Base-by-base conservation (phyloP, 1,140 invertebrate genomes). In the Drosophila punjabiensis region DNA sequence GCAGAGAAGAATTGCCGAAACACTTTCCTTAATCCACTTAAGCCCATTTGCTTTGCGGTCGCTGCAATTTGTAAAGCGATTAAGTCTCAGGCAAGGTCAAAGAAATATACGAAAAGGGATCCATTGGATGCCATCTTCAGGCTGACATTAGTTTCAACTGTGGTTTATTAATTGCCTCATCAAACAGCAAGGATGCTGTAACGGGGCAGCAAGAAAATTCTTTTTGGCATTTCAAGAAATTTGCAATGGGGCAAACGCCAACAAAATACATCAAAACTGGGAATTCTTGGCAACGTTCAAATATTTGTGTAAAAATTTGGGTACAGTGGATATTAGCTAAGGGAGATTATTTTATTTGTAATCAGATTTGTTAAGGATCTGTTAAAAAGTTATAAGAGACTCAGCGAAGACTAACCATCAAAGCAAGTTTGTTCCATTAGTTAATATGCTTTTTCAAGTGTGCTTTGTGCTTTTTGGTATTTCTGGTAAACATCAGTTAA, bases 1-100 rank as follows among this genome's bases (percentile, higher is more conserved):
- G 41, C 10, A 24, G 24, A 8, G 33, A 18, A 33, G 30, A 59
- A 63, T 56, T 64, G 47, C 52, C 76, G 53, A 88, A 71, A 81
- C 81, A 88, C 85, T 88, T 88, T 89, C 70, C 85, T 67, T 90
- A 85, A 88, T 88, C 85, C 81, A 85, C 56, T 88, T 89, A 84
- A 81, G 56, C 70, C 45, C 4, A 47, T 74, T 71, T 68, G 64
- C 55, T 73, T 45, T 58, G 41, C 55, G 75, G 62, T 60, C 28
- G 7, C 37, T 76, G 56, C 74, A 73, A 59, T 65, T 66, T 61
- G 55, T 62, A 59, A 73, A 37, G 47, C 55, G 67, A 73, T 60
- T 56, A 39, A 50, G 35, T 55, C 55, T n/a, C 39, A 47, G 62
- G 45, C 80, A 88, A 71, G 58, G 71, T 75, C 55, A 50, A 63